phyloP scores from a whole-genome alignment of 2,888 invertebrate species.

The Eutolmus rufibarbis region DNA sequence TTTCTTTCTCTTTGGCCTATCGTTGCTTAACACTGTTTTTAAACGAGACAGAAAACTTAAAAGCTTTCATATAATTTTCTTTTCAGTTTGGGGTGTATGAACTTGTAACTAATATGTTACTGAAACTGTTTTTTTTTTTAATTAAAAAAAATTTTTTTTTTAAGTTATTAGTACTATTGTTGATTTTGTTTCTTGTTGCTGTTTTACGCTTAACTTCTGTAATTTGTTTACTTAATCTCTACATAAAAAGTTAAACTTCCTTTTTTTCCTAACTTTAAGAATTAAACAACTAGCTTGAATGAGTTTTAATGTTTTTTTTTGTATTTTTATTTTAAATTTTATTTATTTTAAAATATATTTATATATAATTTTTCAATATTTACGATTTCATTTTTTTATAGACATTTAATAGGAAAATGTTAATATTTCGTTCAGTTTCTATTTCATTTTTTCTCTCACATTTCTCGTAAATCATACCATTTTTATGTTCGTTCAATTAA shows the following conservation, averaged over 20 bases:
- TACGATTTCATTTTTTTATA: not conserved
- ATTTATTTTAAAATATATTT: slow-evolving; percentile 12
- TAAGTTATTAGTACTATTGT: not conserved
- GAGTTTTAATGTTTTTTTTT: not conserved
- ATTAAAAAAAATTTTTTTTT: not conserved
- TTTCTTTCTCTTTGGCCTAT: not conserved
- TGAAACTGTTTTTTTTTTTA: not conserved
- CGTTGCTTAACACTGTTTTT: not conserved
- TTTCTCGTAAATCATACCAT: not conserved
- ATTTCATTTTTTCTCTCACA: not conserved
- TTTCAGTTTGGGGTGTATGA: not conserved
- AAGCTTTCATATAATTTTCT: not conserved
- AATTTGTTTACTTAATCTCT: not conserved
- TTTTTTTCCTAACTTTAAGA: not conserved
- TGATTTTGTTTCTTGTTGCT: not conserved
- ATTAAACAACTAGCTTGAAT: slow-evolving; percentile 13
- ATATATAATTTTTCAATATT: slow-evolving; percentile 9
- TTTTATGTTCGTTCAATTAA: not conserved
- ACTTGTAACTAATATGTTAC: not conserved
- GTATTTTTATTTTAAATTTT: not conserved
- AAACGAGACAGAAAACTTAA: not conserved
- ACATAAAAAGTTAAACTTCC: not conserved
- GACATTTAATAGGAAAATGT: slow-evolving; percentile 32
- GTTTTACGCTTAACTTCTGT: not conserved
- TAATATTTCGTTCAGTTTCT: slow-evolving; percentile 22